Conservation (phyloP, 1,140 invertebrate genomes). For the Drosophila biarmipes region DNA sequence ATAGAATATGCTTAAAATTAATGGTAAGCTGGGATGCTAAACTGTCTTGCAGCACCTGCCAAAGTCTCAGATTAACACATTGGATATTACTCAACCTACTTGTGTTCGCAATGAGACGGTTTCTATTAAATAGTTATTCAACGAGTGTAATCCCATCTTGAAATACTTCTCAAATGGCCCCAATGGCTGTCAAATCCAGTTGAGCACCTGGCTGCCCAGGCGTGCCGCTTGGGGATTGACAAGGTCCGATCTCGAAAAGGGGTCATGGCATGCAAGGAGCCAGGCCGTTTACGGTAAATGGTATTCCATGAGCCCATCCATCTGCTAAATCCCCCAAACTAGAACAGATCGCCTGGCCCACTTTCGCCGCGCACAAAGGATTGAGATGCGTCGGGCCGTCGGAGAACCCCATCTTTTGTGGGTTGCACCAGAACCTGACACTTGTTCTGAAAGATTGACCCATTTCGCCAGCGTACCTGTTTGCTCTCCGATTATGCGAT, state of each 20-base stretch:
- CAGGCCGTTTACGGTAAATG: conserved; percentile 49
- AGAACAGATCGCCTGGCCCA: conserved; percentile 54
- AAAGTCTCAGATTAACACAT: conserved; percentile 25
- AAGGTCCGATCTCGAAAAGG: conserved; percentile 39
- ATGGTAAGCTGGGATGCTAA: conserved; percentile 1
- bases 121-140: conserved; percentile 23
- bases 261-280: conserved; percentile 41
- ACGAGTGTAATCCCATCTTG: conserved; percentile 15
- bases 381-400: conserved; percentile 10
- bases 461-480: conserved; percentile 69
- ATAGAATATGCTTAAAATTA: conserved; percentile 1
- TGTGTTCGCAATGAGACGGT: conserved; percentile 13
- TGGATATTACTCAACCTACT: conserved; percentile 26
- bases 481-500: conserved; percentile 35
- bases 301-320: conserved; percentile 25
- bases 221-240: conserved; percentile 3
- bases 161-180: conserved; percentile 10
- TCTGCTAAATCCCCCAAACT: conserved; percentile 37
- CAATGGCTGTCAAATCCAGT: conserved; percentile 21
- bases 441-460: conserved; percentile 71
- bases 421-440: conserved; percentile 52
- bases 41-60: conserved; percentile 11
- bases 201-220: conserved; percentile 14
- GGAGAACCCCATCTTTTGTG: conserved; percentile 37
- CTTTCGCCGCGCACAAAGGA: conserved; percentile 41